A percentile compares a stretch with the other conserved stretches of the same genome.
phyloP scores from a whole-genome alignment of 2,797 vertebrate species.

The Esox masquinongy region DNA sequence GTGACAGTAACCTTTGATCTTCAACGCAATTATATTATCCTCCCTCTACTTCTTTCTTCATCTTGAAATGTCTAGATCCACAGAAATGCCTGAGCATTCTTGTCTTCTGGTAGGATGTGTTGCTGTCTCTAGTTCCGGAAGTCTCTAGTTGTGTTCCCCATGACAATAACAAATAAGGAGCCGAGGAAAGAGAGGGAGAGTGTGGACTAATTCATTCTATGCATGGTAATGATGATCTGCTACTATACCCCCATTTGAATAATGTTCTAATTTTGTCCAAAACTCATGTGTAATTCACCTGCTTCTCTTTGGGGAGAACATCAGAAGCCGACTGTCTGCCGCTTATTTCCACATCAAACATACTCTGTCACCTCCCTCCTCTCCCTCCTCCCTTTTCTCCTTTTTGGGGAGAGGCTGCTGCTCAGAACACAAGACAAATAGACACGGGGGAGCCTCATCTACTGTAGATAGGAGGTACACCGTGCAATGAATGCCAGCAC shows the following conservation, averaged over 20 bases:
- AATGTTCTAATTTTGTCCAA: conserved; percentile 56
- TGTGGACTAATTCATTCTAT: conserved; percentile 20
- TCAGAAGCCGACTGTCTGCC: conserved; percentile 40
- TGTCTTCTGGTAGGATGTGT: conserved; percentile 19
- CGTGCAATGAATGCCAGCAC: background rate
- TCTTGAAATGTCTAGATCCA: background rate
- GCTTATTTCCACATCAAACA: conserved; percentile 72
- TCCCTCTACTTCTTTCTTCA: background rate
- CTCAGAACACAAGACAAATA: conserved; percentile 8
- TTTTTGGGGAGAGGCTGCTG: background rate
- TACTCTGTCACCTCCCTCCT: conserved; percentile 12
- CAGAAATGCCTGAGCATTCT: conserved; percentile 22
- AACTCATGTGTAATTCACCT: conserved; percentile 68
- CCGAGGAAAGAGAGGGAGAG: background rate
- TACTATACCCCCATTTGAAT: conserved; percentile 53
- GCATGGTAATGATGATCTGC: conserved; percentile 46
- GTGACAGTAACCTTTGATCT: conserved; percentile 20
- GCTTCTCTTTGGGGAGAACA: conserved; percentile 62
- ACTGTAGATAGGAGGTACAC: background rate
- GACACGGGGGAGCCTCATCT: background rate
- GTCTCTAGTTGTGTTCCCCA: conserved; percentile 9
- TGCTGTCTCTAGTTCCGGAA: background rate
- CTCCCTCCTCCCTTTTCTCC: background rate
- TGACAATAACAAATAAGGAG: conserved; percentile 31
- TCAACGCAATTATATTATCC: conserved; percentile 21